Conservation (phyloP, 53 echinoderm and acorn worm genomes). For the Paracentrotus lividus region DNA sequence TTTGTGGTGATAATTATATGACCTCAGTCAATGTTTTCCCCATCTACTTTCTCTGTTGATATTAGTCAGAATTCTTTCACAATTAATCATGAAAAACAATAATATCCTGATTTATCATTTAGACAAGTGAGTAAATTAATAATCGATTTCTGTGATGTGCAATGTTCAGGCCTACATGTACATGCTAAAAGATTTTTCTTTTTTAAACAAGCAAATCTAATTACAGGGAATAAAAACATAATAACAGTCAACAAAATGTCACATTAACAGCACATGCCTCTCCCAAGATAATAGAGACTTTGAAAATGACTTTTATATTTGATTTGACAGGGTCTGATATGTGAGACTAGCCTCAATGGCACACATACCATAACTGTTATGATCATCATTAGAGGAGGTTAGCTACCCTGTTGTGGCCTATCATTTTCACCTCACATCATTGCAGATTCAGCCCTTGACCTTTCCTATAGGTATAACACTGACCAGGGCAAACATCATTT, state of each 20-base stretch:
- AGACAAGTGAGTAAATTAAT: background rate
- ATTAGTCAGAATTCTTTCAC: constrained; percentile 1
- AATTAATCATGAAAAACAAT: constrained; percentile 3
- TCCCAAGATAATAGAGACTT: background rate
- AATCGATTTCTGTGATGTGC: too few species aligned
- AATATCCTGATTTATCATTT: background rate
- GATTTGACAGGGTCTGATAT: background rate
- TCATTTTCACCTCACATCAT: constrained; percentile 38
- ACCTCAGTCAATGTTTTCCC: background rate
- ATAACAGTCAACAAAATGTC: too few species aligned
- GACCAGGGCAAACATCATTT: constrained; percentile 19
- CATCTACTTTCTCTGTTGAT: background rate
- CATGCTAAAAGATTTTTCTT: background rate
- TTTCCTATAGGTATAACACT: background rate
- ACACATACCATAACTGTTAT: constrained; percentile 47
- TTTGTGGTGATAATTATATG: background rate
- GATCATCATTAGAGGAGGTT: constrained; percentile 39
- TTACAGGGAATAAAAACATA: too few species aligned
- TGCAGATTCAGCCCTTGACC: constrained; percentile 45
- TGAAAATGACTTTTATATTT: background rate
- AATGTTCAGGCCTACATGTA: too few species aligned
- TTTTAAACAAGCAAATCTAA: too few species aligned
- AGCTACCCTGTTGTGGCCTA: constrained; percentile 56
- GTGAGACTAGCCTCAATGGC: background rate
- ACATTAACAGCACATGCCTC: too few species aligned